Evolutionary conservation across 1,140 invertebrate species (phyloP).

Genomic region (Magallana ariakensis): DNA sequence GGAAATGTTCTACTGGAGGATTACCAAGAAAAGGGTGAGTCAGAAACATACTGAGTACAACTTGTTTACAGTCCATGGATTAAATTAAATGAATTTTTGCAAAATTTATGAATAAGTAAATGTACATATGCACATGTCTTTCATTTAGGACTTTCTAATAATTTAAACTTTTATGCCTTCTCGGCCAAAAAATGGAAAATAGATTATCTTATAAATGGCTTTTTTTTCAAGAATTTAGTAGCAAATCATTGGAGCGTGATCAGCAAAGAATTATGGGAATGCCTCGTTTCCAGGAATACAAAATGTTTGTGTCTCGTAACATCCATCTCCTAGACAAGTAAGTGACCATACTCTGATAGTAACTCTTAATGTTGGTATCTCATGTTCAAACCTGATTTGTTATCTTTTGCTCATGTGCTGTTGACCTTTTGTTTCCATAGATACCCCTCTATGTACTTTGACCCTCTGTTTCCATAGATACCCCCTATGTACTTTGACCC

Average conservation of each 20-base stretch:
- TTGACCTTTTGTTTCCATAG: background rate
- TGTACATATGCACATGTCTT: too few species aligned
- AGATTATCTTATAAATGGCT: background rate
- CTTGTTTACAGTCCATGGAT: background rate
- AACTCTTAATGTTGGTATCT: too few species aligned
- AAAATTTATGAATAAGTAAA: too few species aligned
- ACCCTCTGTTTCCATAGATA: slow-evolving; percentile 55
- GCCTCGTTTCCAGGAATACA: slow-evolving; percentile 68
- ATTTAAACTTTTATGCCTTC: too few species aligned
- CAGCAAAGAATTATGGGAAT: slow-evolving; percentile 63
- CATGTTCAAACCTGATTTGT: too few species aligned
- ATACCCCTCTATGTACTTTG: background rate
- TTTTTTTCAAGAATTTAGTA: slow-evolving; percentile 52
- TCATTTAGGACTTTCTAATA: too few species aligned
- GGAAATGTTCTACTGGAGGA: slow-evolving; percentile 72
- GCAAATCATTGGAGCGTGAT: slow-evolving; percentile 65
- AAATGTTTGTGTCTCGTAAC: slow-evolving; percentile 73
- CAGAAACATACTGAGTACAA: background rate
- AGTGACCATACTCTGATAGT: background rate
- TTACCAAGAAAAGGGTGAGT: slow-evolving; percentile 69
- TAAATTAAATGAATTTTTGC: too few species aligned
- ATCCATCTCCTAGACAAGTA: slow-evolving; percentile 72
- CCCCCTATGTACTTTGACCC: slow-evolving; percentile 61
- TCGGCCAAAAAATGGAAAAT: too few species aligned
- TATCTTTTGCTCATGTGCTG: too few species aligned